Base-by-base conservation (phyloP, 2,888 invertebrate species). In the Crossocerus cetratus region DNA sequence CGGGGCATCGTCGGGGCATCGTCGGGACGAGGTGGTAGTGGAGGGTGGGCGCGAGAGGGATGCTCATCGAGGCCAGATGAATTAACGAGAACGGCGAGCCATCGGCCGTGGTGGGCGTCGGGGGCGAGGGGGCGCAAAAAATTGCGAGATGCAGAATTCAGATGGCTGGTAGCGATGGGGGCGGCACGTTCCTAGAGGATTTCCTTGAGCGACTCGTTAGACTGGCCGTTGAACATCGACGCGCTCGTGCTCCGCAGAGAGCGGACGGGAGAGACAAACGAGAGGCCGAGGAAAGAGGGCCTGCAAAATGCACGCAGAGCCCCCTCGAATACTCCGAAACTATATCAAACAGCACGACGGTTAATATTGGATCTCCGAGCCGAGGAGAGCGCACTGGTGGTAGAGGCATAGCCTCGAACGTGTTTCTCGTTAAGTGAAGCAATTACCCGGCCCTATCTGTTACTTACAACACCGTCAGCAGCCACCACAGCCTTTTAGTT, bases 341-440 rank as follows among this genome's bases (percentile, higher is more conserved):
- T 81, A 74, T 85, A 86, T 86, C 83, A 84, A 81, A 83, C 79
- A 78, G 80, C 82, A 78, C 78, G 83, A 84, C 84, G 84, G 85
- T 86, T 86, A 86, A 84, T 85, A 84, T 82, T 69, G 80, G 77
- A 82, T 80, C 75, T 75, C 72, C 76, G 54, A 77, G 65, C 72
- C 67, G 72, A 63, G 74, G 65, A 77, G 74, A 72, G 76, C 75
- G 72, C 81, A 75, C 32, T 5, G 32, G 32, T 32, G 32, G 32
- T 32, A 32, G 32, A 32, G 32, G 32, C 32, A 32, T 32, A 76
- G 78, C 77, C 75, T 83, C 84, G 86, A 86, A 87, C 87, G 89
- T 89, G 89, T 89, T 89, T 89, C 88, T 87, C 88, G 88, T 88
- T 89, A 89, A 89, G 89, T 89, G 89, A 89, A 87, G 89, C 89